Conservation (phyloP, 2,113 vertebrate species). For the Athene cunicularia region DNA sequence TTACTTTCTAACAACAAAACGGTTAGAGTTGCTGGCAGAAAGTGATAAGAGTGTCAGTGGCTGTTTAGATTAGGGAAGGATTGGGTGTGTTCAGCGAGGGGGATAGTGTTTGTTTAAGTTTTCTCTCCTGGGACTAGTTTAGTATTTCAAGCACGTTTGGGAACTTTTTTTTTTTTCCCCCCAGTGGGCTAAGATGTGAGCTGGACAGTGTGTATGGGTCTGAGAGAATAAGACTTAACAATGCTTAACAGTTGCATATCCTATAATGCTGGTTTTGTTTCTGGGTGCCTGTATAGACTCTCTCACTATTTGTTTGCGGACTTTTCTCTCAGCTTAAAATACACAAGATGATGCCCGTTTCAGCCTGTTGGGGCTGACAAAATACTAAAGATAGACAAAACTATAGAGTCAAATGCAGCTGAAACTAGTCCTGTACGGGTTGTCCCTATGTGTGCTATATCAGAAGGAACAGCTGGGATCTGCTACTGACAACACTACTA, state of each 20-base stretch:
- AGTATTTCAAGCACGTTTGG: slow-evolving; percentile 40
- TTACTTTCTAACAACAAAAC: not conserved
- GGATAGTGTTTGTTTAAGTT: slow-evolving; percentile 34
- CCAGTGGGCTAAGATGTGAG: not conserved
- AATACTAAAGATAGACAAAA: not conserved
- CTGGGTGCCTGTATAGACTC: not conserved
- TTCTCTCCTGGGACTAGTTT: slow-evolving; percentile 29
- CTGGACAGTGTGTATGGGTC: not conserved
- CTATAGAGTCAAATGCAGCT: not conserved
- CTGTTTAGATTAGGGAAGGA: slow-evolving; percentile 36
- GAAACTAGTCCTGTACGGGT: not conserved
- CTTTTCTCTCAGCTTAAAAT: slow-evolving; percentile 19
- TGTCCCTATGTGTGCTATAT: not conserved
- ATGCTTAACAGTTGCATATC: not conserved
- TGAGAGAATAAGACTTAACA: not conserved
- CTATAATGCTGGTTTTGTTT: slow-evolving; percentile 11
- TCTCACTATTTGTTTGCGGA: not conserved
- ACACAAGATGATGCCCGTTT: slow-evolving; percentile 20
- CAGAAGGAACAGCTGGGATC: slow-evolving; percentile 17
- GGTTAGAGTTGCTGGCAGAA: slow-evolving; percentile 14
- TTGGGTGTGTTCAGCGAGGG: not conserved
- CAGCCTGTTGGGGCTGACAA: slow-evolving; percentile 27
- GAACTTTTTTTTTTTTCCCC: not conserved
- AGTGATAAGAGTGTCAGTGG: not conserved
- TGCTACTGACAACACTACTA: not conserved